Conservation (phyloP, 1,140 invertebrate species). For the Carcinoscorpius rotundicauda region DNA sequence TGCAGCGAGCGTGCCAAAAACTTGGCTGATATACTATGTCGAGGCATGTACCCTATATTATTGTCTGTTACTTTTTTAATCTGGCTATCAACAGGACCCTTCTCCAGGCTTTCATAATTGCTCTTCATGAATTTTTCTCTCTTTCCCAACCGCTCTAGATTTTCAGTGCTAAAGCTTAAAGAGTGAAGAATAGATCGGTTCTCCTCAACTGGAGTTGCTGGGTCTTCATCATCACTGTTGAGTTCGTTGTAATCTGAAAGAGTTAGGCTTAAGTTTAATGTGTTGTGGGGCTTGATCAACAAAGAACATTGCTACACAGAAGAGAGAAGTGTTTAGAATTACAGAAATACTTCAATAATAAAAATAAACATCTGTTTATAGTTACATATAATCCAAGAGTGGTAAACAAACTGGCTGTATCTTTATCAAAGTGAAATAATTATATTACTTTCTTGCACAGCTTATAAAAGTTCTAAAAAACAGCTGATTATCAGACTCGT, state of each 20-base stretch:
- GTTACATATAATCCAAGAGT: too few relatives aligned
- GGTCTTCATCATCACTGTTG: conserved; percentile 50
- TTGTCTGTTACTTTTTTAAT: conserved; percentile 6
- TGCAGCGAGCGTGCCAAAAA: conserved; percentile 25
- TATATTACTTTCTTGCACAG: too few relatives aligned
- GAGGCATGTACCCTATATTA: conserved; percentile 8
- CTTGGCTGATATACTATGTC: conserved; percentile 26
- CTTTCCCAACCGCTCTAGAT: conserved; percentile 51
- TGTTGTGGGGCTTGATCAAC: too few relatives aligned
- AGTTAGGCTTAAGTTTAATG: not conserved
- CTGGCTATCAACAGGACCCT: conserved; percentile 7
- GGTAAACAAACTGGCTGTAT: too few relatives aligned
- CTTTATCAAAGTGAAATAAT: too few relatives aligned
- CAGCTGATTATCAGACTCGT: too few relatives aligned
- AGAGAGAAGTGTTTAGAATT: too few relatives aligned
- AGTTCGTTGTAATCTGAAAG: conserved; percentile 26
- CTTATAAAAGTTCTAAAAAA: too few relatives aligned
- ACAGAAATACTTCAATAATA: too few relatives aligned
- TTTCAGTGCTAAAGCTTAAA: conserved; percentile 49
- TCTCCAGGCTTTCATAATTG: conserved; percentile 58
- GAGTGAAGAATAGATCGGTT: conserved; percentile 20
- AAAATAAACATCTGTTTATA: too few relatives aligned
- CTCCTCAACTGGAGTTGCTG: conserved; percentile 18
- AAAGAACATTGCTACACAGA: too few relatives aligned
- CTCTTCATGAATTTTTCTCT: conserved; percentile 61